Base-by-base conservation (phyloP, 1,140 invertebrate genomes). In the Drosophila takahashii region DNA sequence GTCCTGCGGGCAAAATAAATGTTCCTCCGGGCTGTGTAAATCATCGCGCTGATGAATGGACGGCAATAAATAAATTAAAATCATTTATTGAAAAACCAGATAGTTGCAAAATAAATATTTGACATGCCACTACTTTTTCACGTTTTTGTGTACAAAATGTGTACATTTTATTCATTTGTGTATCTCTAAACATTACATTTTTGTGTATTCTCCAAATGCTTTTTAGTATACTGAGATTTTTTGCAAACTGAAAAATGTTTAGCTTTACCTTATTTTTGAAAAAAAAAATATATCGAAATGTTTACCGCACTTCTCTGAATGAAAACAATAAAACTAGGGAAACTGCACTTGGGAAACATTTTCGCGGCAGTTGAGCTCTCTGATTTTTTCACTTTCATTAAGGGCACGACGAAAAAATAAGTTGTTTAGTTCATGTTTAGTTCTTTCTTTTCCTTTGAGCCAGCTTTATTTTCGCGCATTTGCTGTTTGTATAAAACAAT, bases 401-500 rank as follows among this genome's bases (percentile, higher is more conserved):
- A 37, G 36, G 37, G 13, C 16, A 42, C 26, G 0, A 62, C 4
- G 29, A 34, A 4, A 45, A 34, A 39, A 1, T 11, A 45, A 7
- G 39, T 18, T n/a, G 13, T 16, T 15, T 61, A 4, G 2, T 13
- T 4, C 2, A 54, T 60, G 15, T 18, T 42, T 18, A 29, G 18
- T n/a, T 13, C 10, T 18, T 34, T 4, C 18, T n/a, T 26, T 9
- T 32, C 15, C 29, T 41, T 39, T 65, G 13, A 48, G 29, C 18
- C 44, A 4, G 37, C 64, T 83, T 77, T 79, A 81, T 79, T 73
- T 79, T 81, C 79, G 76, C 79, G 71, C 70, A 76, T 87, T 84
- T 89, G 57, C 84, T 77, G 77, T 84, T 77, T 77, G 57, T 72
- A 74, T 71, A 67, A 69, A 89, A 84, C 84, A 89, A 89, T 89